Evolutionary conservation across 2,113 vertebrate species (phyloP).

Genomic region (Alectura lathami): DNA sequence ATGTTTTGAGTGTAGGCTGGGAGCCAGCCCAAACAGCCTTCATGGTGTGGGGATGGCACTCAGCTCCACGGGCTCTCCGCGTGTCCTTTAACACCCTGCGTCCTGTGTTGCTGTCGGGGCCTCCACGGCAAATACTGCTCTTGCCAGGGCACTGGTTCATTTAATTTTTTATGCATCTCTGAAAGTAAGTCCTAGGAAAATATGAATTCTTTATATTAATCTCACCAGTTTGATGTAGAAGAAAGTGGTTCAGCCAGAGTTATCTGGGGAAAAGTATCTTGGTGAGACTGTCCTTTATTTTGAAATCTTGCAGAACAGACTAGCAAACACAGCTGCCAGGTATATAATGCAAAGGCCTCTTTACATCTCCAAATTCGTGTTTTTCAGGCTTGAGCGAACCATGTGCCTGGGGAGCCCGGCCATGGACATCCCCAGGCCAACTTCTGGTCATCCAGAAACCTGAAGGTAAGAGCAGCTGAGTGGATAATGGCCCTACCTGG

Average conservation of each 20-base stretch:
- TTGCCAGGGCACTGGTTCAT: not conserved
- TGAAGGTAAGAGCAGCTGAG: constrained; percentile 1
- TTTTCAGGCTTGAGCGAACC: not conserved
- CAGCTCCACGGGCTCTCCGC: not conserved
- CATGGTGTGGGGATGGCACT: not conserved
- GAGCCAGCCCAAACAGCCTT: not conserved
- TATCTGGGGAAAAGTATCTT: not conserved
- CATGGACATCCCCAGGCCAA: fast-evolving
- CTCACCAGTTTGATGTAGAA: not conserved
- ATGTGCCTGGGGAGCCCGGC: not conserved
- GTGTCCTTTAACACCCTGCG: not conserved
- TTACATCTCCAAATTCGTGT: not conserved
- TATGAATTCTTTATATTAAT: not conserved
- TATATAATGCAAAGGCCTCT: not conserved
- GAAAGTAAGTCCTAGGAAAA: not conserved
- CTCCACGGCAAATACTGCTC: not conserved
- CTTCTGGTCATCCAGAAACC: not conserved
- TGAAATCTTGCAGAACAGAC: not conserved
- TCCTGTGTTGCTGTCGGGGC: fast-evolving
- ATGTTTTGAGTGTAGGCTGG: not conserved
- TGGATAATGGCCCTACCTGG: not conserved
- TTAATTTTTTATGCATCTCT: not conserved
- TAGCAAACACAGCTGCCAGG: not conserved
- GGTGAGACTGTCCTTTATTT: not conserved
- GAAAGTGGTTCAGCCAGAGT: not conserved